Evolutionary conservation across 2,797 vertebrate genomes (phyloP).

Genomic region (Gadopsis bispinosus): DNA sequence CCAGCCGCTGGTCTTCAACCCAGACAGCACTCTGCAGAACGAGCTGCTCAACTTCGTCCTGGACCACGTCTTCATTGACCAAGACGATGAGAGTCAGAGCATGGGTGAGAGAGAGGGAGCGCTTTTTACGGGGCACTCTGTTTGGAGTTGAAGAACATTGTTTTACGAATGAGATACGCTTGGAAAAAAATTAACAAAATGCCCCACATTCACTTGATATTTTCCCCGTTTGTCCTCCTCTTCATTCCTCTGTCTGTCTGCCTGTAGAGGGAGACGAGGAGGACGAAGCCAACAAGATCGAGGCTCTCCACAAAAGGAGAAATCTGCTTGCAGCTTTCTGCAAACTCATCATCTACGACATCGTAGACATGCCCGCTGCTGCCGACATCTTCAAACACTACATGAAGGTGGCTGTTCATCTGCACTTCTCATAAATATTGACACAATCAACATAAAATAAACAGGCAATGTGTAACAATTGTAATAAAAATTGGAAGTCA

Average conservation of each 20-base stretch:
- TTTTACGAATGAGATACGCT: not conserved
- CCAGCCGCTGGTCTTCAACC: conserved; percentile 96
- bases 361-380: conserved; percentile 99
- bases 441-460: not conserved
- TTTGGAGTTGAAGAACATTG: not conserved
- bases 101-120: conserved; percentile 88
- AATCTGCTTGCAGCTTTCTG: conserved; percentile 98
- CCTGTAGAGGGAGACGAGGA: conserved; percentile 97
- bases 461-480: not conserved
- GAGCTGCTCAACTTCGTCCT: conserved; percentile 98
- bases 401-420: conserved; percentile 91
- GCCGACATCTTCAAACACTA: conserved; percentile 99
- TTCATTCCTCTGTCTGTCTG: not conserved
- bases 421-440: not conserved
- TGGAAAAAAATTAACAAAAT: not conserved
- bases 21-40: conserved; percentile 94
- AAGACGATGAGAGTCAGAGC: conserved; percentile 99
- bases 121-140: not conserved
- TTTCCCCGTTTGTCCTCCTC: not conserved
- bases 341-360: conserved; percentile 99
- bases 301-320: conserved; percentile 98
- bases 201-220: not conserved
- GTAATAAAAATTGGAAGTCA: not conserved
- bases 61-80: conserved; percentile 99
- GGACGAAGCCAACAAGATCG: conserved; percentile 99